Conservation (phyloP, 92 coral and sea anemone genomes). For the Porites lobata region DNA sequence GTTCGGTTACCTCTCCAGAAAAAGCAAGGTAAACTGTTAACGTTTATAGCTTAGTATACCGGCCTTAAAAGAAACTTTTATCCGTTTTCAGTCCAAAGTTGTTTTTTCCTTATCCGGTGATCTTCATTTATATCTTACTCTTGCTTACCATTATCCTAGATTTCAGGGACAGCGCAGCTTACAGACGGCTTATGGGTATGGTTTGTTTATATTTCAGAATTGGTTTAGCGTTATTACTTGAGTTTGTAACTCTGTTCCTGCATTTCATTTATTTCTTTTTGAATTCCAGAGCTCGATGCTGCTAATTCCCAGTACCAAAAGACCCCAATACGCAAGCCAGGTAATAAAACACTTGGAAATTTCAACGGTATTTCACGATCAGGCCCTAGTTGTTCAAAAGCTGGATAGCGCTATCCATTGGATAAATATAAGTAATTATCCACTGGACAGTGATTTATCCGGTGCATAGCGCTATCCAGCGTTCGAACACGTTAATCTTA, state of each 20-base stretch:
- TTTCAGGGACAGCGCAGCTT: constrained; percentile 23
- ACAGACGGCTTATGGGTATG: constrained; percentile 24
- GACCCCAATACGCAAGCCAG: not conserved
- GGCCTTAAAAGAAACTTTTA: not conserved
- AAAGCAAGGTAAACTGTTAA: constrained; percentile 1
- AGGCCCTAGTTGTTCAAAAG: too few relatives aligned
- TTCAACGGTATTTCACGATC: too few relatives aligned
- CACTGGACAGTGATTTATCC: too few relatives aligned
- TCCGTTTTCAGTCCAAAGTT: not conserved
- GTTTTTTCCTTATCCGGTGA: not conserved
- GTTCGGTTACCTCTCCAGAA: not conserved
- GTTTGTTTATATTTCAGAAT: not conserved
- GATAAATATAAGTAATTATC: too few relatives aligned
- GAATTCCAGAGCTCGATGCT: not conserved
- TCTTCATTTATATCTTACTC: not conserved
- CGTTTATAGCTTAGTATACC: not conserved
- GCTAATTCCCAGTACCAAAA: not conserved
- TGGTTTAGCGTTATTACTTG: not conserved
- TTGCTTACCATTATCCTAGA: not conserved
- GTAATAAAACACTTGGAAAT: not conserved
- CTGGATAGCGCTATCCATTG: too few relatives aligned
- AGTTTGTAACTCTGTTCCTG: not conserved
- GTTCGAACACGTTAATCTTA: too few relatives aligned
- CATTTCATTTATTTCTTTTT: not conserved
- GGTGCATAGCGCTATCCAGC: too few relatives aligned